Conservation (phyloP, 1,140 invertebrate genomes). For the Aphelinus certus region DNA sequence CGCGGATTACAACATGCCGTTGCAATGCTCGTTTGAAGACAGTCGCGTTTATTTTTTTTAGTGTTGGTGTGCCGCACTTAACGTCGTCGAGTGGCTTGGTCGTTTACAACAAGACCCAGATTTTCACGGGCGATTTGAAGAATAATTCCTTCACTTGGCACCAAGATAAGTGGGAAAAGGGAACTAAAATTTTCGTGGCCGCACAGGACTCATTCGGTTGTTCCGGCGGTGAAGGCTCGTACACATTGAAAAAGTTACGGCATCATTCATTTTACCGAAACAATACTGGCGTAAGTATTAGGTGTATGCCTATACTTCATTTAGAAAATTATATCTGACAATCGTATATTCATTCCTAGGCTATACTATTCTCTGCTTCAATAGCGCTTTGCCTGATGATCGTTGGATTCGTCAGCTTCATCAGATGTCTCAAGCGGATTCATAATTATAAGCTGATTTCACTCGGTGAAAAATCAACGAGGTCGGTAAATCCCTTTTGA, state of each 20-base stretch:
- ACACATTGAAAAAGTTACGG: constrained; percentile 33
- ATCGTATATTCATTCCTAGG: constrained; percentile 29
- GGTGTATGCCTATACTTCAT: constrained; percentile 11
- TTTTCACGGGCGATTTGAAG: constrained; percentile 42
- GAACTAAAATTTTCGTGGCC: constrained; percentile 50
- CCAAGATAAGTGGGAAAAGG: constrained; percentile 36
- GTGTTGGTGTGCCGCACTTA: constrained; percentile 51
- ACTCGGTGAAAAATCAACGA: constrained; percentile 29
- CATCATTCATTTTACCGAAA: constrained; percentile 19
- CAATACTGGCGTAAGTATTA: constrained; percentile 42
- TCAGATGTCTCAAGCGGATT: constrained; percentile 29
- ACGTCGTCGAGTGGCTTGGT: constrained; percentile 50
- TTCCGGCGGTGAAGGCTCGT: constrained; percentile 44
- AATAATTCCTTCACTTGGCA: constrained; percentile 41
- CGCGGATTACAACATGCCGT: too few relatives aligned
- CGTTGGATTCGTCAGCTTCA: constrained; percentile 20
- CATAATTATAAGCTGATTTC: constrained; percentile 34
- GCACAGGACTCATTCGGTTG: constrained; percentile 52
- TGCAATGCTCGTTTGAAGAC: background rate
- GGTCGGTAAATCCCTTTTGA: background rate
- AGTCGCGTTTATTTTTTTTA: constrained; percentile 27
- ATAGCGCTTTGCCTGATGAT: constrained; percentile 13
- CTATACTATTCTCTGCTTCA: constrained; percentile 28
- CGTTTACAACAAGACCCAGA: constrained; percentile 55
- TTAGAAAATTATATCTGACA: constrained; percentile 13